These are phyloP conservation scores for Psylliodes chrysocephalus DNA, from an alignment of 2,888 invertebrate species.

Conservation along the genomic window DNA sequence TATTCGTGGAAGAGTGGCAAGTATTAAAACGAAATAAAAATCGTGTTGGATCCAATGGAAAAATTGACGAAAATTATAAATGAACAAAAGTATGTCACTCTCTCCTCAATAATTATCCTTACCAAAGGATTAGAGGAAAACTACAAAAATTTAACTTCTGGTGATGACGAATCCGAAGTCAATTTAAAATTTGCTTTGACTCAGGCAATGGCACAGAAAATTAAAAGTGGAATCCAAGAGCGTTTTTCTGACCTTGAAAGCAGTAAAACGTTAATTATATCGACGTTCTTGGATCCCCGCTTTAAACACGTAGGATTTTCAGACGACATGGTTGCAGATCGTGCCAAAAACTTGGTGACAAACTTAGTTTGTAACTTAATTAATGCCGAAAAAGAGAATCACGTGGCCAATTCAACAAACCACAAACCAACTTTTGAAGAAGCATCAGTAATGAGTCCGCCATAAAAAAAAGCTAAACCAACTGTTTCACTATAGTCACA, in stretches of 20 bases:
- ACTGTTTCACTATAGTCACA: too few relatives aligned
- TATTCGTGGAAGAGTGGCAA: too few relatives aligned
- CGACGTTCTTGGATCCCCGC: slow-evolving; percentile 30
- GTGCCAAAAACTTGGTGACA: background rate
- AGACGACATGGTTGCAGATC: background rate
- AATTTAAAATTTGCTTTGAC: slow-evolving; percentile 9
- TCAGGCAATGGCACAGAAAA: slow-evolving; percentile 8
- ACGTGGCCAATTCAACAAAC: background rate
- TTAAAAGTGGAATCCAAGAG: slow-evolving; percentile 9
- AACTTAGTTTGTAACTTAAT: background rate
- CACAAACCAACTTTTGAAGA: background rate
- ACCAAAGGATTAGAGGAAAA: too few relatives aligned
- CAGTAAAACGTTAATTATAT: slow-evolving; percentile 17
- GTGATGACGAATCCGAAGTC: slow-evolving; percentile 8
- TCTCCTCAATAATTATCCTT: slow-evolving; percentile 29
- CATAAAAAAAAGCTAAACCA: background rate
- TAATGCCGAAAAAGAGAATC: background rate
- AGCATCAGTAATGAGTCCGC: background rate
- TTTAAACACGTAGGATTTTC: slow-evolving; percentile 21
- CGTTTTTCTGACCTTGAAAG: slow-evolving; percentile 11
- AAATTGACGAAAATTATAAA: too few relatives aligned
- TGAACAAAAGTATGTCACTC: too few relatives aligned
- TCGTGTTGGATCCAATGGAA: slow-evolving; percentile 15
- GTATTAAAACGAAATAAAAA: slow-evolving; percentile 27
- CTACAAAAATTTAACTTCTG: too few relatives aligned